Evolutionary conservation across 92 coral and sea anemone genomes (phyloP), one percentile per base, ranked within the genome.

Genomic region (Palythoa grandis): DNA sequence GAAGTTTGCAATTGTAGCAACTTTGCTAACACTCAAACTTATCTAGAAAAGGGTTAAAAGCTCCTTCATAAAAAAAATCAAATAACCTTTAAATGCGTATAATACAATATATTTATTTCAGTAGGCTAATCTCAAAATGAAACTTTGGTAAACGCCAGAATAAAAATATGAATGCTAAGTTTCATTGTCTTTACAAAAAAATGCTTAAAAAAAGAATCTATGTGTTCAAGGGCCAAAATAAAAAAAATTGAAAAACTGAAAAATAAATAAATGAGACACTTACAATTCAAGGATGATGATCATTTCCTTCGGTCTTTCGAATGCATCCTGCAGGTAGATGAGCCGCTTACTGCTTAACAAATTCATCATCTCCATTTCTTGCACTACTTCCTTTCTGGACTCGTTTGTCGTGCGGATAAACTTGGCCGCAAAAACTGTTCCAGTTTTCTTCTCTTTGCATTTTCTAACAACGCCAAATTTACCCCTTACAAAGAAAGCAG

Each of bases 281-380:
- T 78, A 96, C 99, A 96, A 68, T 84, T 96, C 99, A 88, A 96
- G 82, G 35, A 96, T 87, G 39, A 96, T 96, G 58, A 96, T 96
- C 96, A 96, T 92, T 73, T 96, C 97, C 20, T 94, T 96, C 0
- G 99, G 99, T 86, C 97, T 89, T 77, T 96, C 99, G 83, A 86
- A 96, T 2, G 99, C 99, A 74, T 96, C 99, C 54, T 94, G 95
- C 20, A 96, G 92, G 89, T 89, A 96, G 68, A 92, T 95, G 39
- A 96, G 91, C 86, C 99, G 91, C 88, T 90, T 93, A 77, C 98
- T 95, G 83, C 93, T 96, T 70, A 96, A 91, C 84, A 93, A 82
- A 84, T 96, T 96, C 99, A 96, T 96, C 95, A 96, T 96, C 72
- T 88, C 90, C 93, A 96, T 95, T 74, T 96, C 99, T 63, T 93